A percentile compares a stretch with the other conserved stretches of the same genome.
Conservation (phyloP, 2,888 invertebrate genomes). For the Iselma pallidipennis region DNA sequence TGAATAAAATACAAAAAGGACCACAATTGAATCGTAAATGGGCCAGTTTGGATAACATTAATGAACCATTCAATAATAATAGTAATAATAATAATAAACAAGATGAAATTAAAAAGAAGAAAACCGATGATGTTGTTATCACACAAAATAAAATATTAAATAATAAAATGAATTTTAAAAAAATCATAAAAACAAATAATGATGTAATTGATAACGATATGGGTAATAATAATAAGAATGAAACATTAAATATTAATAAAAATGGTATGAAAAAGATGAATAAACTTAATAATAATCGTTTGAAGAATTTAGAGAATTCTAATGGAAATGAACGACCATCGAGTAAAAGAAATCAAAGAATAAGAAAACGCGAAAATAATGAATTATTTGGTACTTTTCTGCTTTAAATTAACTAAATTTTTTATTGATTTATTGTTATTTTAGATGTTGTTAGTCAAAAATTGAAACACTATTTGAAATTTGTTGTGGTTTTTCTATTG, state of each 20-base stretch:
- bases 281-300: slow-evolving; percentile 39
- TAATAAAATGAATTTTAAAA: slow-evolving; percentile 59
- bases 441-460: slow-evolving; percentile 53
- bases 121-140: slow-evolving; percentile 50
- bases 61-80: slow-evolving; percentile 54
- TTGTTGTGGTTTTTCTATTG: slow-evolving; percentile 63
- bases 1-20: slow-evolving; percentile 53
- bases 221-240: slow-evolving; percentile 40
- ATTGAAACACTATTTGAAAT: slow-evolving; percentile 60
- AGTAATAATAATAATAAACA: too few species aligned
- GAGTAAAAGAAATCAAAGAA: slow-evolving; percentile 61
- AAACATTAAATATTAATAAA: slow-evolving; percentile 43
- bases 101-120: slow-evolving; percentile 51
- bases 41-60: slow-evolving; percentile 63
- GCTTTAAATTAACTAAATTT: neutral
- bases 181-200: slow-evolving; percentile 51
- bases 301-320: slow-evolving; percentile 42
- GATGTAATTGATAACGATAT: slow-evolving; percentile 46
- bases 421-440: slow-evolving; percentile 10
- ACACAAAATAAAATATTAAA: slow-evolving; percentile 56
- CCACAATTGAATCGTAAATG: slow-evolving; percentile 60
- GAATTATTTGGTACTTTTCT: slow-evolving; percentile 46
- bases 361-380: slow-evolving; percentile 57
- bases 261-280: slow-evolving; percentile 47
- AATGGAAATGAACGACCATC: slow-evolving; percentile 47